A percentile compares a stretch with the other conserved stretches of the same genome.
Evolutionary conservation across 2,797 vertebrate genomes (phyloP).

Genomic region (Ambastaia sidthimunki): DNA sequence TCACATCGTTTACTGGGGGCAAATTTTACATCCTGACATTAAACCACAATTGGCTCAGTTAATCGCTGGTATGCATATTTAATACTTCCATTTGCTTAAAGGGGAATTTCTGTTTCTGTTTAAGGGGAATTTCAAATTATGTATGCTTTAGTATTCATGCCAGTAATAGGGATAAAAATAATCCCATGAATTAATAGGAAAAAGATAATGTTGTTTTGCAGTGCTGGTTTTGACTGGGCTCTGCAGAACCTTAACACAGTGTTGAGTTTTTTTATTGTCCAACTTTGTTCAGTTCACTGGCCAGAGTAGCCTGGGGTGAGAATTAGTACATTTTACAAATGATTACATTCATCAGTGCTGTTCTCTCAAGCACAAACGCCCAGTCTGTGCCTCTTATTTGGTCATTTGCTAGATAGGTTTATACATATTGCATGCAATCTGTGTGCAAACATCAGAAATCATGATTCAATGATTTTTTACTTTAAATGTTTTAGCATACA

Average conservation of each 20-base stretch:
- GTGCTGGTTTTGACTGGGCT: slow-evolving; percentile 20
- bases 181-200: not conserved
- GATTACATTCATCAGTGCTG: not conserved
- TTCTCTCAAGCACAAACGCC: not conserved
- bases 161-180: slow-evolving; percentile 14
- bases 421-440: not conserved
- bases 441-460: not conserved
- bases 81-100: slow-evolving; percentile 26
- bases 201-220: slow-evolving; percentile 9
- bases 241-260: not conserved
- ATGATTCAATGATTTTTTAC: not conserved
- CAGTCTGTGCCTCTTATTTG: not conserved
- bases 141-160: not conserved
- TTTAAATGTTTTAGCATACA: not conserved
- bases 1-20: slow-evolving; percentile 4
- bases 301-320: not conserved
- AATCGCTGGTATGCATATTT: slow-evolving; percentile 37
- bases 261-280: slow-evolving; percentile 11
- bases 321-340: slow-evolving; percentile 17
- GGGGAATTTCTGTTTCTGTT: slow-evolving; percentile 23
- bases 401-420: not conserved
- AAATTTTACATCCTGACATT: slow-evolving; percentile 14
- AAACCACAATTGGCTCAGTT: slow-evolving; percentile 41
- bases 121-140: not conserved
- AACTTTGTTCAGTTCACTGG: slow-evolving; percentile 12